These are phyloP conservation scores for Thymelicus lineola DNA, from an alignment of 2,888 invertebrate species.

Conservation along the genomic window DNA sequence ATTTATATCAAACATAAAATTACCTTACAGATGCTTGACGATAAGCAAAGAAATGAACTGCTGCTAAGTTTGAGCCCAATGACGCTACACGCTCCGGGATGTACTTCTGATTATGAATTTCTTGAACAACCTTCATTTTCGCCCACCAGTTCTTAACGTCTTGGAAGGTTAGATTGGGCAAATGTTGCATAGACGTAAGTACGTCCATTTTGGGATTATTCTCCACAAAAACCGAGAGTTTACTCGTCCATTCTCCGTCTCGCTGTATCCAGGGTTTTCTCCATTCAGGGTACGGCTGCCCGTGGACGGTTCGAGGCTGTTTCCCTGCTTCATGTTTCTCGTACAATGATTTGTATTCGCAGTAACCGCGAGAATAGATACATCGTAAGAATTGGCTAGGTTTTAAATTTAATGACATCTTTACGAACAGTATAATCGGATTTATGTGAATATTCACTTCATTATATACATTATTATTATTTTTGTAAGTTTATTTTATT, in stretches of 20 bases:
- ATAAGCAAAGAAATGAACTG: constrained; percentile 93
- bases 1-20: not conserved
- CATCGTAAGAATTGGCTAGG: constrained; percentile 47
- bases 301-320: constrained; percentile 62
- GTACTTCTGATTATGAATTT: constrained; percentile 86
- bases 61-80: constrained; percentile 92
- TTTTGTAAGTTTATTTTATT: too few relatives aligned
- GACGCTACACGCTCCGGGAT: constrained; percentile 84
- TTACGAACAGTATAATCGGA: not conserved
- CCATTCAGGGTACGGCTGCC: constrained; percentile 84
- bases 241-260: constrained; percentile 84
- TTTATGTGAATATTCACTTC: not conserved
- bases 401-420: constrained; percentile 60
- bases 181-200: constrained; percentile 73
- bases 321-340: constrained; percentile 68
- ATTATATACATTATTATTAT: not conserved
- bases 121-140: constrained; percentile 72
- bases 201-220: constrained; percentile 71
- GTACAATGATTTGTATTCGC: constrained; percentile 68
- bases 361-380: constrained; percentile 57
- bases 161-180: constrained; percentile 80
- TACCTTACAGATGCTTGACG: constrained; percentile 90
- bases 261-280: constrained; percentile 86
- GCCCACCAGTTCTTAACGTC: constrained; percentile 85
- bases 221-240: constrained; percentile 83